Evolutionary conservation across 2,888 invertebrate species (phyloP), one percentile per base, ranked within the genome.

Genomic region (Trimorus sp.): DNA sequence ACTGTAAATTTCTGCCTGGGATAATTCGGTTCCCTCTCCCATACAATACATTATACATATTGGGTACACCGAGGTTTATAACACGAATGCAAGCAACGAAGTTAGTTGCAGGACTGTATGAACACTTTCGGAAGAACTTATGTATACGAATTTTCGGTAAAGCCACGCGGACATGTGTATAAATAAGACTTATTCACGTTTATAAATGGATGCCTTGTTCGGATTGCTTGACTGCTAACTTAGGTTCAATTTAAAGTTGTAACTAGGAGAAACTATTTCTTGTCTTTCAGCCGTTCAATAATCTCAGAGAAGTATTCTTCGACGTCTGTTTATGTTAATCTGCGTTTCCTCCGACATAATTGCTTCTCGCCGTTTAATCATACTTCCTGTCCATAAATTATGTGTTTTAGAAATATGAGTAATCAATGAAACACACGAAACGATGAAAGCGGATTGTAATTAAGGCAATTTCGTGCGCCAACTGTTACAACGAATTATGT

Each of bases 21-120:
- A 77, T 83, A 83, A 83, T 83, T 79, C 79, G 80, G 83, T 80
- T 83, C 79, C 56, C 79, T 79, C 70, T 56, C 73, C 75, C 74
- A 71, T 79, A 83, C 69, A 83, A 73, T 76, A 65, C 69, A 65
- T 77, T 79, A 59, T 83, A 74, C 58, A 69, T 80, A 78, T 83
- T 77, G 80, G 77, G 79, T 77, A 63, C 65, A 42, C 26, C 12
- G 42, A 51, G 48, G 65, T 80, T 80, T 70, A 75, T 83, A 83
- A 70, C 69, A 59, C 73, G 77, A 74, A 77, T 75, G 77, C 77
- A 80, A 80, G 83, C 77, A 83, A 83, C 80, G 75, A 80, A 83
- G 66, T 83, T 80, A 70, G 77, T 70, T 77, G 54, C 58, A 38
- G 62, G 66, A 75, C 80, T 74, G 15, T 79, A 62, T 83, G 83